Conservation (phyloP, 2,888 invertebrate species). For the Thera britannica region DNA sequence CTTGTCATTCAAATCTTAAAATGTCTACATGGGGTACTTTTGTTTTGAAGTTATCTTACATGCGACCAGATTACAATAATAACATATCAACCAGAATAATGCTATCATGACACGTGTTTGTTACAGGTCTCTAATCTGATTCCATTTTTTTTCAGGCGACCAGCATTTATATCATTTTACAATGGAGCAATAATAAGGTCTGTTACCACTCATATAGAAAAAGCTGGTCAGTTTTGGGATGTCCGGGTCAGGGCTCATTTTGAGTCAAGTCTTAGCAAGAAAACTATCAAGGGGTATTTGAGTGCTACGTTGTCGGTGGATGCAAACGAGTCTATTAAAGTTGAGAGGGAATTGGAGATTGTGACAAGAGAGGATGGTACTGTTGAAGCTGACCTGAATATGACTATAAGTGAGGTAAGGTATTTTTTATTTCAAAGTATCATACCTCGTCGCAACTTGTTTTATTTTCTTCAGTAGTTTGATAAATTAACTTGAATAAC, state of each 20-base stretch:
- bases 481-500: no score
- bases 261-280: constrained; percentile 55
- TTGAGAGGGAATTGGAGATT: constrained; percentile 51
- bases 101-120: neutral
- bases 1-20: neutral
- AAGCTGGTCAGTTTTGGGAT: constrained; percentile 58
- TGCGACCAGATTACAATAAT: neutral
- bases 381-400: constrained; percentile 57
- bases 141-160: constrained; percentile 83
- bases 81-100: no score
- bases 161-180: constrained; percentile 87
- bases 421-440: neutral
- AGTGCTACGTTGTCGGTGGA: constrained; percentile 61
- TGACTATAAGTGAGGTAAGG: constrained; percentile 66
- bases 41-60: neutral
- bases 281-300: constrained; percentile 58
- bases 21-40: neutral
- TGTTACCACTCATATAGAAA: constrained; percentile 76
- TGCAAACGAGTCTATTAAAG: constrained; percentile 58
- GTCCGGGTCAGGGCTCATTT: constrained; percentile 61
- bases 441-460: no score
- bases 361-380: constrained; percentile 59
- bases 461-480: no score
- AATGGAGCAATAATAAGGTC: constrained; percentile 87
- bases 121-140: no score